phyloP scores from a whole-genome alignment of 2,888 invertebrate species.

The Cosmopolites sordidus region DNA sequence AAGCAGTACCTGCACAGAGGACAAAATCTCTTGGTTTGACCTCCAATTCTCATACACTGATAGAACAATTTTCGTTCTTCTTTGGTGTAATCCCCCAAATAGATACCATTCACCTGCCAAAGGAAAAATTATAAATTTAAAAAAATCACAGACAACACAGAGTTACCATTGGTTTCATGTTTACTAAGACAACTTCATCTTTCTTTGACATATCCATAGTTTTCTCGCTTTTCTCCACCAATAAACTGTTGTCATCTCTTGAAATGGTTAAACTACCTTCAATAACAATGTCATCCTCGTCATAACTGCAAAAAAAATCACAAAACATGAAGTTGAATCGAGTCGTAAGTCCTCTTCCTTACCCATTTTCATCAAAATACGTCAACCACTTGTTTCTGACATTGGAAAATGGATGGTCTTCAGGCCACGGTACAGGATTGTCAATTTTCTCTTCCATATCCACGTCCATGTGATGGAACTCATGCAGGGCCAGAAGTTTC shows the following conservation, averaged over 20 bases:
- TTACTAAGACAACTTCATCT: conserved; percentile 32
- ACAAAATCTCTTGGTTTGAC: conserved; percentile 45
- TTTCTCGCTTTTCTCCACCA: conserved; percentile 26
- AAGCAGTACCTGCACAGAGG: conserved; percentile 46
- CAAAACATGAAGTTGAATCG: conserved; percentile 4
- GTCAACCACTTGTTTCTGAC: conserved; percentile 45
- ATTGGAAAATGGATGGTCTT: conserved; percentile 34
- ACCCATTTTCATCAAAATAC: conserved; percentile 32
- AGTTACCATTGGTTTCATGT: conserved; percentile 28
- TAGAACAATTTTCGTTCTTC: conserved; percentile 44
- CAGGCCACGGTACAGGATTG: conserved; percentile 38
- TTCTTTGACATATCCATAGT: conserved; percentile 27
- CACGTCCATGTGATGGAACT: conserved; percentile 42
- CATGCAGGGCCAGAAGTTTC: conserved; percentile 42
- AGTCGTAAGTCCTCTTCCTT: too few species aligned
- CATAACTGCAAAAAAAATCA: conserved; percentile 4
- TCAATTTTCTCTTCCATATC: conserved; percentile 43
- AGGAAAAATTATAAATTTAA: neutral
- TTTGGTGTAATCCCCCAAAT: conserved; percentile 43
- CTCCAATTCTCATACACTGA: conserved; percentile 42
- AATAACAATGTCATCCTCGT: conserved; percentile 16
- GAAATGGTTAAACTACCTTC: conserved; percentile 6
- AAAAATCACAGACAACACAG: neutral
- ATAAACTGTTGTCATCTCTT: conserved; percentile 18
- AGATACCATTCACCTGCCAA: conserved; percentile 38